These are phyloP conservation scores for Zoanthus gigantus DNA, from an alignment of 92 coral and sea anemone species.

Conservation along the genomic window DNA sequence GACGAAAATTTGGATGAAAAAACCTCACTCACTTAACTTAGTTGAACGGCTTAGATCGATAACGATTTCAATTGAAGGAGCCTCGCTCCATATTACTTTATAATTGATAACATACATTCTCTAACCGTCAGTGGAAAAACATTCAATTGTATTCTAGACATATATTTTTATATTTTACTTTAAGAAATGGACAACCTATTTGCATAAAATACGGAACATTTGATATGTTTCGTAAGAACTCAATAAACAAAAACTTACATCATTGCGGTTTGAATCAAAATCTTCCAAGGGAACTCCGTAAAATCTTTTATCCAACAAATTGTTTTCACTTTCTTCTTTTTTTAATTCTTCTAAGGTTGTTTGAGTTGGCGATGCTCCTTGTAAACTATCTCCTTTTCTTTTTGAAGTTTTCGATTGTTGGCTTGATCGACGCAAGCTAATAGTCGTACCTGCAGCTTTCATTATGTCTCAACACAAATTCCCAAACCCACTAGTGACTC, in stretches of 20 bases:
- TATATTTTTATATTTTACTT: not conserved
- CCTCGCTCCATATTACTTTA: not conserved
- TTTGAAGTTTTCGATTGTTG: slow-evolving; percentile 24
- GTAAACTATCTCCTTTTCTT: not conserved
- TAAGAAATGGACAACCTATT: slow-evolving; percentile 26
- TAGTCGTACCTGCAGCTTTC: slow-evolving; percentile 84
- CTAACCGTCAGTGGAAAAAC: not conserved
- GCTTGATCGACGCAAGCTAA: slow-evolving; percentile 44
- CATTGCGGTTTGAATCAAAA: slow-evolving; percentile 71
- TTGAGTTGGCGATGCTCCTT: slow-evolving; percentile 17
- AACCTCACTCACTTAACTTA: not conserved
- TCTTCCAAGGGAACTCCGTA: slow-evolving; percentile 75
- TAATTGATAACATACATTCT: not conserved
- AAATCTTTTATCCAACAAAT: slow-evolving; percentile 4
- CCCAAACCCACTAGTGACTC: not conserved
- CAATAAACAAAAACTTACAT: slow-evolving; percentile 69
- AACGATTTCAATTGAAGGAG: not conserved
- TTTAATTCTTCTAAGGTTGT: not conserved
- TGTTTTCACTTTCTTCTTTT: slow-evolving; percentile 7
- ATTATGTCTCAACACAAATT: slow-evolving; percentile 44
- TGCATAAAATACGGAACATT: not conserved
- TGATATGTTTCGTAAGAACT: not conserved
- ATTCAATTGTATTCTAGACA: not conserved
- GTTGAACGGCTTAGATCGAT: too few species aligned
- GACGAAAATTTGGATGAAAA: not conserved